Evolutionary conservation across 2,797 vertebrate genomes (phyloP), one percentile per base, ranked within the genome.

Genomic region (Myotis findleyi): DNA sequence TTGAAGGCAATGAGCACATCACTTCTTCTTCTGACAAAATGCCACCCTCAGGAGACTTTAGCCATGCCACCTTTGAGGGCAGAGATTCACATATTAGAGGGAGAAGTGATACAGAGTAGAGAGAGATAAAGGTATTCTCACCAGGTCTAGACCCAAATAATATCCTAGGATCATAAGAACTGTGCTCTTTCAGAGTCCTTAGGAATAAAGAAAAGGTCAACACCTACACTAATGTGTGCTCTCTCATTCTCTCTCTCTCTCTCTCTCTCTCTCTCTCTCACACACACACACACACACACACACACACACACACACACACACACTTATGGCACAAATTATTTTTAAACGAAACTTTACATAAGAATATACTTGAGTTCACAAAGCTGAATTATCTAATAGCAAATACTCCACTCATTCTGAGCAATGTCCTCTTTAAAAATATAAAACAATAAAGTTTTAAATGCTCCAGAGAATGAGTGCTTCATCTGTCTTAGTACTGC

Each of bases 371-470:
- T 69, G 64, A 69, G 25, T 72, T 83, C 49, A 79, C 44, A 80
- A 88, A 62, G 11, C 27, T 79, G n/a, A 77, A 62, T 55, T 76
- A 80, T 73, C 88, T 68, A 59, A 80, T 38, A 66, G 33, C 83
- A 86, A 44, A 87, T 41, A 38, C 33, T 82, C 36, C 12, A 25
- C 49, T 87, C 64, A 89, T 66, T 75, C 75, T 87, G 85, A 94
- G 62, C 17, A 62, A 87, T 69, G 27, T 57, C 51, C 23, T 83
- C 16, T 73, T 84, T 41, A 53, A 68, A 85, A 71, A 80, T 7
- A 80, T 7, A 51, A 93, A 92, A 33, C 57, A 89, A 38, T 8
- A 10, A 68, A 21, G 12, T 73, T 85, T 91, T 49, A 86, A 79
- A 27, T 77, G 8, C 18, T 66, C 51, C 38, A 57, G 73, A 93